Evolutionary conservation across 2,888 invertebrate species (phyloP).

Genomic region (Hesperia comma): DNA sequence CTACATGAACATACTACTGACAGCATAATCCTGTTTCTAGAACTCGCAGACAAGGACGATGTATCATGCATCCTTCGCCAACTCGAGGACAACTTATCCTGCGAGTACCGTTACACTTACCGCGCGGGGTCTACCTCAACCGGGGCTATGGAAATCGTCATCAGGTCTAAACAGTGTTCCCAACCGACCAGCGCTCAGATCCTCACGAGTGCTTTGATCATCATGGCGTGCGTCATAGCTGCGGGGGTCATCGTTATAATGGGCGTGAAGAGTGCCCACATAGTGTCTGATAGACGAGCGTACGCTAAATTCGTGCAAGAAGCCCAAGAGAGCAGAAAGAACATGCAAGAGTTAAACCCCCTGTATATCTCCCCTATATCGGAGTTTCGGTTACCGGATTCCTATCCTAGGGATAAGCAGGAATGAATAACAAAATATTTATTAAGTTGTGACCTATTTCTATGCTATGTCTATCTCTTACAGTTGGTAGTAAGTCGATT

Average conservation of each 20-base stretch:
- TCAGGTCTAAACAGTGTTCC: conserved; percentile 66
- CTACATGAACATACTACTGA: no score
- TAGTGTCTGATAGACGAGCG: conserved; percentile 79
- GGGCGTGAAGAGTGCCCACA: conserved; percentile 67
- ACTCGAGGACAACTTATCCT: conserved; percentile 59
- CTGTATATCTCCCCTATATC: conserved; percentile 86
- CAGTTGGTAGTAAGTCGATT: no score
- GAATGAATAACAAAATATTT: conserved; percentile 48
- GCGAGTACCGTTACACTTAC: conserved; percentile 74
- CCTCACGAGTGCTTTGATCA: conserved; percentile 63
- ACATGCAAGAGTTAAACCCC: conserved; percentile 82
- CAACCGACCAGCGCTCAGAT: conserved; percentile 67
- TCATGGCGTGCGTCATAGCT: conserved; percentile 74
- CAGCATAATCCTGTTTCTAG: conserved; percentile 50
- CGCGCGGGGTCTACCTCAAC: conserved; percentile 56
- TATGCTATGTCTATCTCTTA: no score
- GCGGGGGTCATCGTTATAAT: conserved; percentile 74
- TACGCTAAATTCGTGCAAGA: conserved; percentile 80
- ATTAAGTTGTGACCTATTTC: no score
- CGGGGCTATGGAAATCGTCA: conserved; percentile 65
- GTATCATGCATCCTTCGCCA: conserved; percentile 66
- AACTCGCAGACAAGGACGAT: conserved; percentile 49
- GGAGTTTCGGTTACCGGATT: conserved; percentile 81
- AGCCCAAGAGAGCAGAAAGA: conserved; percentile 67
- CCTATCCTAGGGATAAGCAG: conserved; percentile 71